phyloP scores from a whole-genome alignment of 2,797 vertebrate species.

The Onychomys torridus region DNA sequence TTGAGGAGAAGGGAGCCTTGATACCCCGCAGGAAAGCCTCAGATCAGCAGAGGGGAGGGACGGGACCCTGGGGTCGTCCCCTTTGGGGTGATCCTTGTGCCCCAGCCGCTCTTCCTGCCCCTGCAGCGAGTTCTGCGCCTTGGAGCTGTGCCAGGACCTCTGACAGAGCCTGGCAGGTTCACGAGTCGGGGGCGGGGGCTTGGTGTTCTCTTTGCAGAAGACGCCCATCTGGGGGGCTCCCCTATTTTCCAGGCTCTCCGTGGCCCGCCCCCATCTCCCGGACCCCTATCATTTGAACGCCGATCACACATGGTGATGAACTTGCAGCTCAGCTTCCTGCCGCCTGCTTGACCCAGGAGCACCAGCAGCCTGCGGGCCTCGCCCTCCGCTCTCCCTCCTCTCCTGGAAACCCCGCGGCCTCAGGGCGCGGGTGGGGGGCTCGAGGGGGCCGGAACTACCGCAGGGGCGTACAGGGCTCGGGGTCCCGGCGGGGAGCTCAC shows the following conservation, averaged over 20 bases:
- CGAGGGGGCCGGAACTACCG: constrained; percentile 80
- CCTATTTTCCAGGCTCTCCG: constrained; percentile 48
- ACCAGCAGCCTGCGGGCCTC: constrained; percentile 75
- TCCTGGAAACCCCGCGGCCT: constrained; percentile 67
- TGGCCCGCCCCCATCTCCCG: background rate
- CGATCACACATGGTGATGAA: constrained; percentile 73
- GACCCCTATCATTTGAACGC: constrained; percentile 67
- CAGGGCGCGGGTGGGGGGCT: constrained; percentile 70
- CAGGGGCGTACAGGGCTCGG: constrained; percentile 82
- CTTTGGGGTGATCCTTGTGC: background rate
- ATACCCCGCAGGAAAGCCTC: constrained; percentile 52
- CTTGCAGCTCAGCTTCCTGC: constrained; percentile 78
- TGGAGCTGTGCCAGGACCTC: constrained; percentile 75
- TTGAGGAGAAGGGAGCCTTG: constrained; percentile 15
- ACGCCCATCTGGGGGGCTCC: constrained; percentile 70
- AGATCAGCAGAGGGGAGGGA: constrained; percentile 8
- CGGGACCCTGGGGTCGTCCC: constrained; percentile 29
- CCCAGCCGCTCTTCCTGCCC: background rate
- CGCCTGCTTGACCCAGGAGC: constrained; percentile 78
- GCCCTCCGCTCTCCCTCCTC: constrained; percentile 89
- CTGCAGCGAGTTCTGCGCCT: constrained; percentile 41
- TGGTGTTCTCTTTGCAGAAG: constrained; percentile 68
- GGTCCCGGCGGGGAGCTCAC: constrained; percentile 78
- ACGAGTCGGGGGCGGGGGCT: constrained; percentile 53
- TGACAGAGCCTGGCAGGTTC: constrained; percentile 73